phyloP scores from a whole-genome alignment of 2,113 vertebrate species.

The Antigone vipio region DNA sequence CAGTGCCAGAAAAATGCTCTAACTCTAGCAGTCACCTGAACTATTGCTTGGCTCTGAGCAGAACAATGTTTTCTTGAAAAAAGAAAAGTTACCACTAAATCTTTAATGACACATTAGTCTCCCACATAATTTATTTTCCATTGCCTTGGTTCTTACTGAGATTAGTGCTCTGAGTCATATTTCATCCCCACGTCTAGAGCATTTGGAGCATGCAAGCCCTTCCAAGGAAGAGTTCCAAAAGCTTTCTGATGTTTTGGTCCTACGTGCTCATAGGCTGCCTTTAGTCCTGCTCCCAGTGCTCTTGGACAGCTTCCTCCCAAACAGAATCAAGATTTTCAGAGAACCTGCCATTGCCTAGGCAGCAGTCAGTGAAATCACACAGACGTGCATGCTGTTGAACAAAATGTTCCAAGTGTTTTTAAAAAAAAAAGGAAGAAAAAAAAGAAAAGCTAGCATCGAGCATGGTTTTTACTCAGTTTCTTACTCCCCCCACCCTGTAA shows the following conservation, averaged over 20 bases:
- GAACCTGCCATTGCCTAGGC: conserved; percentile 29
- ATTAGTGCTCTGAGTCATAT: not conserved
- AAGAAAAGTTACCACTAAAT: not conserved
- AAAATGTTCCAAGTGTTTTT: not conserved
- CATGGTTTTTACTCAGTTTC: not conserved
- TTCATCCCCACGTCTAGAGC: not conserved
- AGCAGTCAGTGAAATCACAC: conserved; percentile 14
- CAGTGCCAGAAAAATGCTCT: not conserved
- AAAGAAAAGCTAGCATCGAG: not conserved
- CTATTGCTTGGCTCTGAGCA: not conserved
- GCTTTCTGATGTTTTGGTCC: not conserved
- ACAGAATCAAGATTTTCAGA: not conserved
- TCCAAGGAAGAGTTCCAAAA: conserved; percentile 33
- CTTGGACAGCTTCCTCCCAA: conserved; percentile 25
- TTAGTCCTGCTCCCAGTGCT: not conserved
- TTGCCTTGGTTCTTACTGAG: not conserved
- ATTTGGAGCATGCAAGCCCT: not conserved
- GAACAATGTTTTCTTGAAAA: not conserved
- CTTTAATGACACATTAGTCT: conserved; percentile 11
- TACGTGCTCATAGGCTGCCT: not conserved
- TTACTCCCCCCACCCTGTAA: not conserved
- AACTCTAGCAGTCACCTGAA: not conserved
- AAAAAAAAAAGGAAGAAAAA: not conserved
- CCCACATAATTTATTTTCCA: not conserved
- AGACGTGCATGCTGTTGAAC: conserved; percentile 7